Evolutionary conservation across 2,113 vertebrate species (phyloP).

Genomic region (Erythrolamprus reginae): DNA sequence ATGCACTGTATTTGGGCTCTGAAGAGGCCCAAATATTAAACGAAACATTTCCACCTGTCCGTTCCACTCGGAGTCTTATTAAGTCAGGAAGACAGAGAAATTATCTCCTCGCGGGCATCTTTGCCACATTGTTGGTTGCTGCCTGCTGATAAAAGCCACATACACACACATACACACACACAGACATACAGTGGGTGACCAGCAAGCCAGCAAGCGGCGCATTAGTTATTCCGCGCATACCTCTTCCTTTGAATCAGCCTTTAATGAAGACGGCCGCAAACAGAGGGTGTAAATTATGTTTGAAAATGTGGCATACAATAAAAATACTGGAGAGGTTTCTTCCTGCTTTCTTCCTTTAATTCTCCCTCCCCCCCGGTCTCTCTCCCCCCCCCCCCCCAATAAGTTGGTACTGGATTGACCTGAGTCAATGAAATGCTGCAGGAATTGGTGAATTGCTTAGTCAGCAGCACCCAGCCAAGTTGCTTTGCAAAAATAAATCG

Average conservation of each 20-base stretch:
- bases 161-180: too few relatives aligned
- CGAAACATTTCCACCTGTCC: background rate
- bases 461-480: slow-evolving; percentile 15
- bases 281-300: background rate
- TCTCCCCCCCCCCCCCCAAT: background rate
- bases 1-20: background rate
- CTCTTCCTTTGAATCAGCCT: background rate
- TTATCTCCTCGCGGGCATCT: background rate
- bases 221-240: background rate
- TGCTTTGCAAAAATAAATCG: slow-evolving; percentile 24
- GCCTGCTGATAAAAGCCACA: background rate
- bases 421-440: too few relatives aligned
- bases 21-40: background rate
- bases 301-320: background rate
- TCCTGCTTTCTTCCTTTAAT: background rate
- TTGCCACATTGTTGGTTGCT: background rate
- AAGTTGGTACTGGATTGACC: background rate
- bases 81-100: background rate
- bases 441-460: background rate
- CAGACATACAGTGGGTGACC: background rate
- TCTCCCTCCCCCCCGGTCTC: fast-evolving
- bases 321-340: background rate
- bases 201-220: background rate
- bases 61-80: background rate
- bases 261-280: background rate